These are phyloP conservation scores for Marisa cornuarietis DNA, from an alignment of 1,140 invertebrate species.

Conservation along the genomic window DNA sequence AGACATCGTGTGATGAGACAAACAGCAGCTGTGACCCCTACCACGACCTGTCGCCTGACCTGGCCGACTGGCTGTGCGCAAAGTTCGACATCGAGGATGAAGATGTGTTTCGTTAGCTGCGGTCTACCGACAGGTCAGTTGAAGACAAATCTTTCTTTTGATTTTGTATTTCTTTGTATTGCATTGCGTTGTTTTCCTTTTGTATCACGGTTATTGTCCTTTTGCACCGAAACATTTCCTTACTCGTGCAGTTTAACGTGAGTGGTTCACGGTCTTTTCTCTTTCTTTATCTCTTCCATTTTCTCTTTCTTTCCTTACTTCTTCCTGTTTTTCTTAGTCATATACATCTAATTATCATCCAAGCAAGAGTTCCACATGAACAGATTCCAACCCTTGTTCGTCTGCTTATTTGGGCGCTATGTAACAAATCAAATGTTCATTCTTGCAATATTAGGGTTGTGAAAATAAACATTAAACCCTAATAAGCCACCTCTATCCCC, in stretches of 20 bases:
- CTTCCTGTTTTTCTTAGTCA: too few species aligned
- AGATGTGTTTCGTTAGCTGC: constrained; percentile 3
- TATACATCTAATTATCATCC: too few species aligned
- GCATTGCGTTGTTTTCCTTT: not conserved
- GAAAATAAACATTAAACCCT: too few species aligned
- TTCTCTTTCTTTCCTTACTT: too few species aligned
- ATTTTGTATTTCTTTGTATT: not conserved
- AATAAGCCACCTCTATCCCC: too few species aligned
- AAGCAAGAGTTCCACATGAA: too few species aligned
- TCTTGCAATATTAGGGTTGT: too few species aligned
- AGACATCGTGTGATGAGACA: constrained; percentile 4
- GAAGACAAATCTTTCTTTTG: not conserved
- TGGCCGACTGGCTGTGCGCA: constrained; percentile 22
- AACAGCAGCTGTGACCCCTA: not conserved
- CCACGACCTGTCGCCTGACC: constrained; percentile 18
- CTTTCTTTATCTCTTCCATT: too few species aligned
- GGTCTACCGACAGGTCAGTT: not conserved
- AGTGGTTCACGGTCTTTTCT: not conserved
- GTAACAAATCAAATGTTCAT: too few species aligned
- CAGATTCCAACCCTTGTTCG: too few species aligned
- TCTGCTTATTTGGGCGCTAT: too few species aligned
- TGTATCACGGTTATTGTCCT: not conserved
- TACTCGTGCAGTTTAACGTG: not conserved
- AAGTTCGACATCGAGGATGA: constrained; percentile 21
- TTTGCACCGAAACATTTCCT: not conserved